Conservation (phyloP, 2,113 vertebrate genomes). For the Thamnophis sirtalis region DNA sequence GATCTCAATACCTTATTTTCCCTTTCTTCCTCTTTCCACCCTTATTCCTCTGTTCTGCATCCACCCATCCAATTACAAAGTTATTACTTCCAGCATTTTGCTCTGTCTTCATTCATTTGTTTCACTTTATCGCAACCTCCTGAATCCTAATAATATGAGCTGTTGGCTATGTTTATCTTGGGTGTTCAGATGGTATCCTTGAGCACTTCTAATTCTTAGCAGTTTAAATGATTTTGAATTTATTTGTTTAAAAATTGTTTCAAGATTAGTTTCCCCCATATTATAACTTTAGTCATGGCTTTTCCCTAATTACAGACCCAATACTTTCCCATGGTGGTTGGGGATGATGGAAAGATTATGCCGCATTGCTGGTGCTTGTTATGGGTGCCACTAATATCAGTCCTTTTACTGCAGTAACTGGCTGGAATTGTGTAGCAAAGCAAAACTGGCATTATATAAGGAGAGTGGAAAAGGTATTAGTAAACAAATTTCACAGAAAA, state of each 20-base stretch:
- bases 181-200: neutral
- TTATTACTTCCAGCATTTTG: neutral
- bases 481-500: neutral
- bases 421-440: neutral
- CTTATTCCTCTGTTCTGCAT: neutral
- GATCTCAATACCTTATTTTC: neutral
- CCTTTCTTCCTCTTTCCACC: neutral
- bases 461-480: neutral
- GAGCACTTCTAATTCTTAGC: neutral
- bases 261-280: neutral
- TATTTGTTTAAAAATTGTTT: neutral
- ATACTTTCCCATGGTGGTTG: neutral
- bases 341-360: neutral
- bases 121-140: neutral
- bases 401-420: neutral
- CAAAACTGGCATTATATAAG: neutral
- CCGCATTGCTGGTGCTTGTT: neutral
- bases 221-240: neutral
- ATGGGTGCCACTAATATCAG: neutral
- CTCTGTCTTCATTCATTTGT: neutral
- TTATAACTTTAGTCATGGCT: neutral
- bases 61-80: neutral
- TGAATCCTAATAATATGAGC: neutral
- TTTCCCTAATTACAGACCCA: neutral
- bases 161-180: neutral